Conservation (phyloP, 2,888 invertebrate genomes). For the Entomobrya multifasciata region DNA sequence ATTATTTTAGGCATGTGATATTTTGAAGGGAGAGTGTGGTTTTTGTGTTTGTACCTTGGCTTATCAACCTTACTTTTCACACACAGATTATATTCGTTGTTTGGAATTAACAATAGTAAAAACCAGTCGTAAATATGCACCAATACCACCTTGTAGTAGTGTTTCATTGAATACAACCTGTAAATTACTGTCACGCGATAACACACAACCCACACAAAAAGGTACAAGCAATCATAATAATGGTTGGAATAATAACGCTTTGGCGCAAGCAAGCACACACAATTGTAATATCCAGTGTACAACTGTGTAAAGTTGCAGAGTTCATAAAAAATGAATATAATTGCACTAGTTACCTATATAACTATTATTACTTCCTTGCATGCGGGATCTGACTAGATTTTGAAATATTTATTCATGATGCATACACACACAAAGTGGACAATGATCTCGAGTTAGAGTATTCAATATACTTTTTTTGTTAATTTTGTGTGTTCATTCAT, state of each 20-base stretch:
- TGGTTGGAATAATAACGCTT: neutral
- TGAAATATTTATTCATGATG: neutral
- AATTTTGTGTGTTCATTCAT: too few species aligned
- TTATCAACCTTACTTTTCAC: too few species aligned
- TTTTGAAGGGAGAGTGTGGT: neutral
- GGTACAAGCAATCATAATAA: neutral
- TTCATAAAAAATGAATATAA: conserved; percentile 57
- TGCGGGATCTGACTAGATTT: neutral
- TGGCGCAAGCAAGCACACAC: neutral
- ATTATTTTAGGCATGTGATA: neutral
- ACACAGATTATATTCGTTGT: neutral
- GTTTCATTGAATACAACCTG: conserved; percentile 20
- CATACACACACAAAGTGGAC: neutral
- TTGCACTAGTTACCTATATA: conserved; percentile 51
- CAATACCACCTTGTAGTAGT: neutral
- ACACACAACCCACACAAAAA: too few species aligned
- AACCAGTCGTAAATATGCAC: neutral
- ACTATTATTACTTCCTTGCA: neutral
- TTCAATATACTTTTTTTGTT: too few species aligned
- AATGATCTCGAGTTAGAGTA: neutral
- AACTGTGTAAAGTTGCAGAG: conserved; percentile 44
- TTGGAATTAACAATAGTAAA: neutral
- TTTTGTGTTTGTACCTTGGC: too few species aligned
- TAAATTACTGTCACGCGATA: conserved; percentile 60
- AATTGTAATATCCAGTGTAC: neutral